Evolutionary conservation across 2,113 vertebrate species (phyloP), one percentile per base, ranked within the genome.

Genomic region (Notarius lentiginosus): DNA sequence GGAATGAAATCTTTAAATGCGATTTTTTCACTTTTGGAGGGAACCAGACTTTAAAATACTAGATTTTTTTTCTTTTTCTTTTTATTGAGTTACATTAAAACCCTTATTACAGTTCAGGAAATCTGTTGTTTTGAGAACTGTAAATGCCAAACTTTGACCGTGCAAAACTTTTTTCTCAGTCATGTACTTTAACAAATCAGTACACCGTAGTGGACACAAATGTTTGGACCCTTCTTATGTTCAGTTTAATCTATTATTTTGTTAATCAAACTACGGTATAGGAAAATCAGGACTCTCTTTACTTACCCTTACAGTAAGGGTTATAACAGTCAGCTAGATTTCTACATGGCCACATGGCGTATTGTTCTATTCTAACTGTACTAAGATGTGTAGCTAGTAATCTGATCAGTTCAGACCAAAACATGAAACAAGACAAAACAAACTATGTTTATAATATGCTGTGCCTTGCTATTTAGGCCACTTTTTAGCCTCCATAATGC

Each of bases 391-490:
- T 27, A 56, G 11, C 75, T 55, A 53, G 75, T 55, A 77, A 77
- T 77, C 49, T 53, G 51, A 79, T 55, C 24, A 56, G 14, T 56
- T 58, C 53, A 79, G 51, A 79, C 76, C 75, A 30, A 82, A 82
- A 66, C 61, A 83, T 4, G 24, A 53, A 83, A 70, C 8, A 12
- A 70, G 18, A 83, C 12, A 18, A 66, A 47, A 82, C 60, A 83
- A 83, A 51, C 80, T 24, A 65, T 79, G 75, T 20, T 30, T 18
- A 55, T 15, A 79, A 56, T 56, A 5, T 80, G 24, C 51, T 60
- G 15, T 76, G 18, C 72, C 65, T 70, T 53, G 72, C 18, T 47
- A 14, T 70, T 88, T 70, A 47, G 27, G 51, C 60, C 55, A 22
- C 17, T 5, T 70, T 86, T 70, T 51, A 73, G 49, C 30, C 66